Conservation (phyloP, 2,113 vertebrate genomes). For the Vombatus ursinus region DNA sequence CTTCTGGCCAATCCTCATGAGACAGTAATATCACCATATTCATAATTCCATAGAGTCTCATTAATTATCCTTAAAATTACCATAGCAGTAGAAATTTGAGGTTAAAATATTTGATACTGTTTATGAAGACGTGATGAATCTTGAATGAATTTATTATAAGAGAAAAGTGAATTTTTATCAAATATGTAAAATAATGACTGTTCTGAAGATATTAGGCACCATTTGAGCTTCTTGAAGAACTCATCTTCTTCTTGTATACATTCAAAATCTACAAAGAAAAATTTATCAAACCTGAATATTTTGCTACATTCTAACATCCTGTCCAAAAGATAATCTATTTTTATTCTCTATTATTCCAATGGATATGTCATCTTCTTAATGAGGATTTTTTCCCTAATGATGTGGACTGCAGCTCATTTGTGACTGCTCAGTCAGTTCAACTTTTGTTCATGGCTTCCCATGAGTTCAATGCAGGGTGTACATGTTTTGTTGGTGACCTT, state of each 20-base stretch:
- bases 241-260: conserved; percentile 38
- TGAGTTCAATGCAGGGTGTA: background rate
- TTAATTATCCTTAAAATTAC: conserved; percentile 77
- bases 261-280: conserved; percentile 60
- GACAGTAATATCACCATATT: conserved; percentile 69
- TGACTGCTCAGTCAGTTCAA: background rate
- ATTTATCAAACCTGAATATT: conserved; percentile 55
- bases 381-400: background rate
- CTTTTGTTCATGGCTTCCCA: background rate
- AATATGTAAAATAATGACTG: conserved; percentile 69
- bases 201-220: conserved; percentile 71
- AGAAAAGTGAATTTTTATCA: conserved; percentile 80
- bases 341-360: conserved; percentile 1
- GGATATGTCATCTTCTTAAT: background rate
- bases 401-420: background rate
- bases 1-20: background rate
- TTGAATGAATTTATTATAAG: conserved; percentile 71
- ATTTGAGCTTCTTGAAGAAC: conserved; percentile 66
- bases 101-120: conserved; percentile 79
- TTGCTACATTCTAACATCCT: conserved; percentile 31
- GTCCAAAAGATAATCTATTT: conserved; percentile 54
- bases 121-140: conserved; percentile 78
- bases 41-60: conserved; percentile 67
- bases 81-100: conserved; percentile 79
- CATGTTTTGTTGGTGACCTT: background rate